A percentile compares a stretch with the other conserved stretches of the same genome.
phyloP scores from a whole-genome alignment of 1,140 invertebrate species.

The Drosophila quadrilineata region DNA sequence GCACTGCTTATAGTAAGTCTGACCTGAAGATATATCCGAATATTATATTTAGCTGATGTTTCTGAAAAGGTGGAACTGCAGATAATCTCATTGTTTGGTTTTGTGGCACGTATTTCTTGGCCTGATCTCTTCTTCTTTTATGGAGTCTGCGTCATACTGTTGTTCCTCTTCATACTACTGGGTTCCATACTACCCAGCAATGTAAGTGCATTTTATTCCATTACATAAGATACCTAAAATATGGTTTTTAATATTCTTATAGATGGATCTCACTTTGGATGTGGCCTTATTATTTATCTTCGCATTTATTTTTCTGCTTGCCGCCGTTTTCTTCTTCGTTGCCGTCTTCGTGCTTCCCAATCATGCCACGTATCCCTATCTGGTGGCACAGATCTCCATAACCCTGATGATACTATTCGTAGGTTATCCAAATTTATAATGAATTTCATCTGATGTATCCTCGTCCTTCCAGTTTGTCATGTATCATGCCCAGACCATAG shows the following conservation, averaged over 20 bases:
- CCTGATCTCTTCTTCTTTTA: slow-evolving; percentile 29
- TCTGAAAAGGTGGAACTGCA: slow-evolving; percentile 51
- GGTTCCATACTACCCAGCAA: slow-evolving; percentile 28
- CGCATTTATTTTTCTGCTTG: slow-evolving; percentile 49
- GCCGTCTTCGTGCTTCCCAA: not conserved
- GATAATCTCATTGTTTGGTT: slow-evolving; percentile 33
- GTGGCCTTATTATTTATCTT: slow-evolving; percentile 58
- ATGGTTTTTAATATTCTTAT: not conserved
- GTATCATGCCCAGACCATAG: slow-evolving; percentile 63
- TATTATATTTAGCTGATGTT: not conserved
- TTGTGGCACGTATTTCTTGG: slow-evolving; percentile 22
- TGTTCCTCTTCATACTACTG: slow-evolving; percentile 20
- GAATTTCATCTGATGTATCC: not conserved
- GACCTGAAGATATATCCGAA: not conserved
- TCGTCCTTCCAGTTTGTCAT: slow-evolving; percentile 45
- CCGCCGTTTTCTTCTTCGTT: slow-evolving; percentile 35
- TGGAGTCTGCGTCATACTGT: not conserved
- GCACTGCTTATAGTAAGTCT: slow-evolving; percentile 43
- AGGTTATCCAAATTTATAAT: not conserved
- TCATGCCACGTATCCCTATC: not conserved
- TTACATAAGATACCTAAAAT: not conserved
- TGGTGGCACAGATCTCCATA: slow-evolving; percentile 15
- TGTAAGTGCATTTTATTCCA: slow-evolving; percentile 7
- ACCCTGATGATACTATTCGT: slow-evolving; percentile 33
- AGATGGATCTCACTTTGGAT: slow-evolving; percentile 63